These are phyloP conservation scores for Corydoras maculifer DNA, from an alignment of 2,113 vertebrate genomes.

Conservation along the genomic window DNA sequence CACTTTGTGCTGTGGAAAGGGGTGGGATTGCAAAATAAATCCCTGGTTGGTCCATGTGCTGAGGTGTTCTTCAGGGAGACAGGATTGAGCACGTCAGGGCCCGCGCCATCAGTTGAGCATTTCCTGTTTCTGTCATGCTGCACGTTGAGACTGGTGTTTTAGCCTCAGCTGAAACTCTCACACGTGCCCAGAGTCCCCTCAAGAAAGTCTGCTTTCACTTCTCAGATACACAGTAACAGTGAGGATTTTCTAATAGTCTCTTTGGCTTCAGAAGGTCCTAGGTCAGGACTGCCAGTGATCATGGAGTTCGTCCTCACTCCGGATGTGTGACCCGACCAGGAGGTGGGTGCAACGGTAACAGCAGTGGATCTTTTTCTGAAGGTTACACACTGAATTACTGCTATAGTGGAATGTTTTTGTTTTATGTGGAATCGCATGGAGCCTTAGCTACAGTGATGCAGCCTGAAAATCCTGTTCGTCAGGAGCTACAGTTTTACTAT, in stretches of 20 bases:
- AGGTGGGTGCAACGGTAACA: constrained; percentile 5
- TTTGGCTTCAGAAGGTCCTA: not conserved
- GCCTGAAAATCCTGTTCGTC: constrained; percentile 43
- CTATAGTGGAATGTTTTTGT: constrained; percentile 43
- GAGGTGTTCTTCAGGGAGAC: no score
- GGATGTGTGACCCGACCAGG: constrained; percentile 2
- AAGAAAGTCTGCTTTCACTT: constrained; percentile 42
- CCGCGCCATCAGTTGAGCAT: no score
- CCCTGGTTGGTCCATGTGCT: no score
- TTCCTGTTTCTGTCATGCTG: no score
- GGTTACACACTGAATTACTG: constrained; percentile 3
- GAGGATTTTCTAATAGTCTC: constrained; percentile 23
- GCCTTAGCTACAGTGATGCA: constrained; percentile 41
- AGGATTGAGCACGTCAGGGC: no score
- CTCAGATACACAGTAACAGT: constrained; percentile 22
- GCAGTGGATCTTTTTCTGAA: constrained; percentile 6
- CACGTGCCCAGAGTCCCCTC: constrained; percentile 18
- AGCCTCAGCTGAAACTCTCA: not conserved
- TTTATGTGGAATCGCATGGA: constrained; percentile 50
- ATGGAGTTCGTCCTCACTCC: constrained; percentile 8
- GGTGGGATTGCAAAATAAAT: no score
- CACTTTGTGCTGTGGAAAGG: no score
- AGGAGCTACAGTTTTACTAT: constrained; percentile 66
- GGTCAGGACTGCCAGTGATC: constrained; percentile 11
- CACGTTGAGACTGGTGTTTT: no score